Percentiles rank a stretch among this genome's conserved stretches.
These are phyloP conservation scores for Poeciliopsis occidentalis DNA, from an alignment of 2,113 vertebrate species.

Conservation along the genomic window DNA sequence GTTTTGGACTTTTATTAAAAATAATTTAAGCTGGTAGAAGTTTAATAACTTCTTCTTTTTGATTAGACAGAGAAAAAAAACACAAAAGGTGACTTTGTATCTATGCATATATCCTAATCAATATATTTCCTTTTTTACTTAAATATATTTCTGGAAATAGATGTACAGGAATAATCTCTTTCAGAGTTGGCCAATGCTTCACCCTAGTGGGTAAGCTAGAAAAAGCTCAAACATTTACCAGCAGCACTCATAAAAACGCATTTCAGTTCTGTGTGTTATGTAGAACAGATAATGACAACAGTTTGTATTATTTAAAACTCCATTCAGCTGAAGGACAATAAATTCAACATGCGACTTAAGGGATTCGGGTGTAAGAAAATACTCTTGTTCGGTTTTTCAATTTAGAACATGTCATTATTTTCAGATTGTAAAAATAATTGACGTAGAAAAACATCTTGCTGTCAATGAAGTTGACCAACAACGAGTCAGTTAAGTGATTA, in stretches of 20 bases:
- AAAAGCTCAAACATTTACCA: background rate
- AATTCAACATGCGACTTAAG: background rate
- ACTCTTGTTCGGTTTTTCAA: background rate
- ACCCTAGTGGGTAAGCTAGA: conserved; percentile 34
- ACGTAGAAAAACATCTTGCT: background rate
- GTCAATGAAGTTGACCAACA: background rate
- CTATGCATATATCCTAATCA: background rate
- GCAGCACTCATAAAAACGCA: background rate
- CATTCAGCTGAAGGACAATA: background rate
- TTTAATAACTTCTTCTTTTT: background rate
- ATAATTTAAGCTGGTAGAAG: background rate
- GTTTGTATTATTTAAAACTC: background rate
- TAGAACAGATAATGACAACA: background rate
- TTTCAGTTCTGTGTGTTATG: background rate
- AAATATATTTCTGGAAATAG: too few relatives aligned
- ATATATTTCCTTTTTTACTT: background rate
- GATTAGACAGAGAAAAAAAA: background rate
- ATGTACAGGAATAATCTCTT: background rate
- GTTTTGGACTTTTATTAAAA: background rate
- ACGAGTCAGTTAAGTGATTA: background rate
- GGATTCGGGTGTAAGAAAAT: background rate
- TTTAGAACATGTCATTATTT: background rate
- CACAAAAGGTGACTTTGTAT: background rate
- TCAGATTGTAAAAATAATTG: background rate
- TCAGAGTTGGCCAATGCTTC: conserved; percentile 17